phyloP scores from a whole-genome alignment of 2,113 vertebrate species.

The Petrocephalus zakoni region DNA sequence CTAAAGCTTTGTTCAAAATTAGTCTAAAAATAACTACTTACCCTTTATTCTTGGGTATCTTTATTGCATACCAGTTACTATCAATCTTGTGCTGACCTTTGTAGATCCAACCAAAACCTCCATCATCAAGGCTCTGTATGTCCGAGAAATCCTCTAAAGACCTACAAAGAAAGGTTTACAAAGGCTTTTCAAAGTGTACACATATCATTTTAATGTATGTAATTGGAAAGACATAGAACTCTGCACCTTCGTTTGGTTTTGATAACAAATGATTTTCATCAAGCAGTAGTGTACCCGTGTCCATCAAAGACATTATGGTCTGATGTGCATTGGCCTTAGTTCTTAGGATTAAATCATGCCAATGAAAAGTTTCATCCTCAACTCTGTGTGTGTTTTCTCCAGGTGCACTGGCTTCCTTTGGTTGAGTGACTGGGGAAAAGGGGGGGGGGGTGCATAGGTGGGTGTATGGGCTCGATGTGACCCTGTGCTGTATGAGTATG shows the following conservation, averaged over 20 bases:
- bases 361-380: too few relatives aligned
- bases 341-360: too few relatives aligned
- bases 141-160: slow-evolving; percentile 14
- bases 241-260: not conserved
- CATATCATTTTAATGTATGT: not conserved
- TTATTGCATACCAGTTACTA: slow-evolving; percentile 25
- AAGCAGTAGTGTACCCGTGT: too few relatives aligned
- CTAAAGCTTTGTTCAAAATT: not conserved
- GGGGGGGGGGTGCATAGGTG: not conserved
- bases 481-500: not conserved
- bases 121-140: slow-evolving; percentile 13
- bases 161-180: slow-evolving; percentile 5
- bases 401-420: not conserved
- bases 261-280: too few relatives aligned
- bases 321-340: too few relatives aligned
- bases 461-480: not conserved
- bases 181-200: not conserved
- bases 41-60: slow-evolving; percentile 15
- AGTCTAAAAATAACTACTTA: slow-evolving; percentile 14
- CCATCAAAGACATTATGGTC: too few relatives aligned
- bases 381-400: not conserved
- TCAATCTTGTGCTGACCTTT: slow-evolving; percentile 26
- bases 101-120: slow-evolving; percentile 31
- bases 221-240: not conserved
- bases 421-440: not conserved